These are phyloP conservation scores for Nematopogon swammerdamellus DNA, from an alignment of 2,888 invertebrate genomes.

Conservation along the genomic window DNA sequence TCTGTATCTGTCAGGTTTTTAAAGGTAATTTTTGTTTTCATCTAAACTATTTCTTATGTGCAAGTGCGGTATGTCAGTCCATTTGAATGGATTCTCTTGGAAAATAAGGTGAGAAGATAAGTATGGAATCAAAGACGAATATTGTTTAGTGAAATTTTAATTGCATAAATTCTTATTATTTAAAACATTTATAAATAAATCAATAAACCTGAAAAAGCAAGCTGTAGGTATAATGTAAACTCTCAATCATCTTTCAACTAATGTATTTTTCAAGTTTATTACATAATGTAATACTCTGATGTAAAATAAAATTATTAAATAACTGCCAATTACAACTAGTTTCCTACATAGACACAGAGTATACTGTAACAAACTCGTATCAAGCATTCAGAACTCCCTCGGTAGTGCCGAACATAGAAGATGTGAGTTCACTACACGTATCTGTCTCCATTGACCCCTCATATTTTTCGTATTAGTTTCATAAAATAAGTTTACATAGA, in stretches of 20 bases:
- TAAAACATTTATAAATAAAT: constrained; percentile 31
- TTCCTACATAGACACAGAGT: constrained; percentile 22
- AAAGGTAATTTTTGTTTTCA: no score
- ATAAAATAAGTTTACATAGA: background rate
- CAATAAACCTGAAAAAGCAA: constrained; percentile 44
- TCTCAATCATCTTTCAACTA: background rate
- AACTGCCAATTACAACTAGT: constrained; percentile 34
- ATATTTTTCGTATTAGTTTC: background rate
- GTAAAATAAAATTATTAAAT: constrained; percentile 43
- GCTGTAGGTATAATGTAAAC: background rate
- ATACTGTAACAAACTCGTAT: background rate
- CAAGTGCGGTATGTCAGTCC: no score
- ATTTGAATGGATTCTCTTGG: no score
- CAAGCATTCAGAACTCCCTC: no score
- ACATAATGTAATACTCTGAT: constrained; percentile 14
- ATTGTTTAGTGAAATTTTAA: constrained; percentile 10
- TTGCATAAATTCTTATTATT: constrained; percentile 53
- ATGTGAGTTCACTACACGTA: background rate
- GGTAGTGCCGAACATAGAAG: background rate
- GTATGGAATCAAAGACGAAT: background rate
- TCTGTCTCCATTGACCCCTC: background rate
- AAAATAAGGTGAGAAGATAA: no score
- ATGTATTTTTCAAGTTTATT: background rate
- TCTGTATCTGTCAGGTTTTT: no score
- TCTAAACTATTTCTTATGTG: no score